Conservation (phyloP, 2,113 vertebrate species). For the Brienomyrus brachyistius region DNA sequence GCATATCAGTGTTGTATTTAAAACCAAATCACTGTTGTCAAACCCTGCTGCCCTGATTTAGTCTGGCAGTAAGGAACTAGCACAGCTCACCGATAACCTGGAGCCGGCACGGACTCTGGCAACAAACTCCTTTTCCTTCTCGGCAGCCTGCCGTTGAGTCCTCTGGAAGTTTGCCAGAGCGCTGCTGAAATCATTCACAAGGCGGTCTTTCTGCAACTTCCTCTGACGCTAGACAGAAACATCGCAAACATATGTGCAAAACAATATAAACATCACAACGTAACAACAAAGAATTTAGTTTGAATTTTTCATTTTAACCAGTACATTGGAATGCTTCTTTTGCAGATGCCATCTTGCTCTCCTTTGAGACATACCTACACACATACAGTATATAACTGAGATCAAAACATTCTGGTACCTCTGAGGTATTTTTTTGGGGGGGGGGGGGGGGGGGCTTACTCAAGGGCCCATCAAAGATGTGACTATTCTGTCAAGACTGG, state of each 20-base stretch:
- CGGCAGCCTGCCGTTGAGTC: slow-evolving; percentile 81
- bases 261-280: background rate
- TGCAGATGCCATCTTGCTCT: background rate
- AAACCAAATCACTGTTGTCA: background rate
- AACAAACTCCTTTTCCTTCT: slow-evolving; percentile 89
- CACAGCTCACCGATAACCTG: slow-evolving; percentile 71
- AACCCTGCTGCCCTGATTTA: background rate
- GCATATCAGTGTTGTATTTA: background rate
- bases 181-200: slow-evolving; percentile 83
- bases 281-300: background rate
- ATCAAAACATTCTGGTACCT: background rate
- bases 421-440: background rate
- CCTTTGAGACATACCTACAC: background rate
- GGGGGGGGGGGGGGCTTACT: background rate
- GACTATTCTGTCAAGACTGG: background rate
- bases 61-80: background rate
- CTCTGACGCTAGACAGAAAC: slow-evolving; percentile 72
- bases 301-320: background rate
- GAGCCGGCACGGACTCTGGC: slow-evolving; percentile 89
- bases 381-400: background rate
- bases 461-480: background rate
- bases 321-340: background rate
- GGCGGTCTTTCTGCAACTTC: slow-evolving; percentile 86
- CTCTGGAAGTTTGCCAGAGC: slow-evolving; percentile 82
- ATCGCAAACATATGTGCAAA: background rate